phyloP scores from a whole-genome alignment of 2,113 vertebrate species.

The Nicator chloris region DNA sequence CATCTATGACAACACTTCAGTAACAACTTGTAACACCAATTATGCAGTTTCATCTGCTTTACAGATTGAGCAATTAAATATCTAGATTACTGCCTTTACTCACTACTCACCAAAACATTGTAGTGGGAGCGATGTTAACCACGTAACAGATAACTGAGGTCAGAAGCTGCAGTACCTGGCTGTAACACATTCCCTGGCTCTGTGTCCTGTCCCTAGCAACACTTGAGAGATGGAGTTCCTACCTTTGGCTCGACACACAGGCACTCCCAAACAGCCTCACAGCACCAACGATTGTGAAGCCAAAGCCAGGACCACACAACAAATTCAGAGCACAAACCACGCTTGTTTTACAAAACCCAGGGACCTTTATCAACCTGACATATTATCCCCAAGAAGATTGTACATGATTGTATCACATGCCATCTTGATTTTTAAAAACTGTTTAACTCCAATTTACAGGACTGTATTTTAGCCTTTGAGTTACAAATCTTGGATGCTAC shows the following conservation, averaged over 20 bases:
- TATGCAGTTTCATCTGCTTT: conserved; percentile 29
- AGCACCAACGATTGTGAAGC: rapidly evolving
- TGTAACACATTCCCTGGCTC: neutral
- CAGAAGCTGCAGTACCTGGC: neutral
- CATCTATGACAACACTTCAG: neutral
- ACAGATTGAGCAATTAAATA: conserved; percentile 1
- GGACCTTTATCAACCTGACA: neutral
- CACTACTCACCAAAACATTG: neutral
- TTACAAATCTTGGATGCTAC: neutral
- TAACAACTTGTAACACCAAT: neutral
- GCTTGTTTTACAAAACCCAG: neutral
- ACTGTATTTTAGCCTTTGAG: neutral
- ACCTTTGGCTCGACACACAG: neutral
- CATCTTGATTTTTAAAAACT: neutral
- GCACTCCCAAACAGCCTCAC: neutral
- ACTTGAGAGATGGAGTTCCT: rapidly evolving
- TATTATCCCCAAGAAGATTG: rapidly evolving
- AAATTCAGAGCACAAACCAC: neutral
- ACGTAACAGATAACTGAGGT: neutral
- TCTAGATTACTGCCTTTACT: neutral
- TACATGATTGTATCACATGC: too few relatives aligned
- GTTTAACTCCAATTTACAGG: neutral
- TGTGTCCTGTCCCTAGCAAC: neutral
- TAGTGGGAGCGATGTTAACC: neutral
- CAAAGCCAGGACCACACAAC: neutral